Evolutionary conservation across 35 echinoderm and acorn worm species (phyloP).

Genomic region (Amphiura filiformis): DNA sequence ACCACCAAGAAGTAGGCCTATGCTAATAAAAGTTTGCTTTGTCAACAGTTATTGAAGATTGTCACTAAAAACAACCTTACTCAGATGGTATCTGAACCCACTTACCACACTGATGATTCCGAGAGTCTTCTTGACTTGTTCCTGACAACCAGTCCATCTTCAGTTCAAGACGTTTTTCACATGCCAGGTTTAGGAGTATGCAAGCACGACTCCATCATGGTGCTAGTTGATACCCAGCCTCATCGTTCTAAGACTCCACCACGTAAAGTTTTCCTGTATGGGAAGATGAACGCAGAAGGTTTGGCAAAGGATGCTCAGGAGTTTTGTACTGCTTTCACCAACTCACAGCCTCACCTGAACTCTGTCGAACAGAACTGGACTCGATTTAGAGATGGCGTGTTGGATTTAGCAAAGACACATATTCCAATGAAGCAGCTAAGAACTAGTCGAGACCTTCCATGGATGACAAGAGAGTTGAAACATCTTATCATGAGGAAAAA

Average conservation of each 20-base stretch:
- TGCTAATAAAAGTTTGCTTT: neutral
- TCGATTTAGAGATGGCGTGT: constrained; percentile 11
- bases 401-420: neutral
- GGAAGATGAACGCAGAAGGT: neutral
- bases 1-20: neutral
- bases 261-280: neutral
- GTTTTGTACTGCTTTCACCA: neutral
- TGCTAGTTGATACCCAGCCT: constrained; percentile 5
- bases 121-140: constrained; percentile 9
- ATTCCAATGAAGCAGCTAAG: constrained; percentile 19
- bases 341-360: neutral
- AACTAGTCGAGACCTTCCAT: constrained; percentile 30
- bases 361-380: constrained; percentile 20
- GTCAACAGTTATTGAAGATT: constrained; percentile 37
- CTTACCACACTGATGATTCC: neutral
- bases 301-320: neutral
- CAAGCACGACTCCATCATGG: constrained; percentile 39
- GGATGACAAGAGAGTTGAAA: constrained; percentile 36
- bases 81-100: constrained; percentile 13
- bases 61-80: neutral
- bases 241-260: neutral
- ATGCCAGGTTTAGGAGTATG: constrained; percentile 47
- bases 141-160: constrained; percentile 15
- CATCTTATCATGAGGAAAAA: constrained; percentile 20
- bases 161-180: constrained; percentile 9